Percentiles rank a stretch among this genome's conserved stretches.
These are phyloP conservation scores for Takifugu bimaculatus DNA, from an alignment of 2,113 vertebrate genomes.

Conservation along the genomic window DNA sequence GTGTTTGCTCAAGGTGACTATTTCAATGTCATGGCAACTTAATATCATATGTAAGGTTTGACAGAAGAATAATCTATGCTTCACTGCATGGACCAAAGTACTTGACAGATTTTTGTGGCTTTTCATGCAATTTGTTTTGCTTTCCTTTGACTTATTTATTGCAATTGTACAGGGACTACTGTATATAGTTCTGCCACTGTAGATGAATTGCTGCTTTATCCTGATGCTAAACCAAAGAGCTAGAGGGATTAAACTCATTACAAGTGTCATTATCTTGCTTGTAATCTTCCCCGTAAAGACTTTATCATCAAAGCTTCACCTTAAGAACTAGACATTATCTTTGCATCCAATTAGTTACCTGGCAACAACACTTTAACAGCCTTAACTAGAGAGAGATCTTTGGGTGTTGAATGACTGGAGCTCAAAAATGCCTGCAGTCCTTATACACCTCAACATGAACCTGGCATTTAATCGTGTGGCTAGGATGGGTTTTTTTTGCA, in stretches of 20 bases:
- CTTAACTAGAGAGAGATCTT: slow-evolving; percentile 14
- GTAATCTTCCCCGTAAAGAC: slow-evolving; percentile 1
- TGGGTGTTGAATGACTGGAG: neutral
- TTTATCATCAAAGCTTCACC: too few relatives aligned
- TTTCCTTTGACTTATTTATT: slow-evolving; percentile 18
- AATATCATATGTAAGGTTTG: too few relatives aligned
- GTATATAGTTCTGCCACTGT: slow-evolving; percentile 24
- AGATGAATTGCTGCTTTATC: slow-evolving; percentile 18
- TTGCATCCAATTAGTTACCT: slow-evolving; percentile 57
- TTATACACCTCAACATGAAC: slow-evolving; percentile 6
- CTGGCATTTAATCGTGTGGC: neutral
- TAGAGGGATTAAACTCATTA: slow-evolving; percentile 13
- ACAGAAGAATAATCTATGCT: too few relatives aligned
- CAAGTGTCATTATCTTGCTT: slow-evolving; percentile 8
- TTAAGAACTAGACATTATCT: slow-evolving; percentile 25
- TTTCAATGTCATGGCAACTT: too few relatives aligned
- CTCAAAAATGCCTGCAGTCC: neutral
- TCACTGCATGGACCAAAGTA: too few relatives aligned
- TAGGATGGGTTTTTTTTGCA: neutral
- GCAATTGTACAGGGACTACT: slow-evolving; percentile 16
- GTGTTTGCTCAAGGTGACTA: too few relatives aligned
- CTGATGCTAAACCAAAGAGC: slow-evolving; percentile 26
- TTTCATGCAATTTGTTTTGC: too few relatives aligned
- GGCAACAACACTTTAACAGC: slow-evolving; percentile 50
- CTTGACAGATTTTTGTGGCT: too few relatives aligned